phyloP scores from a whole-genome alignment of 2,113 vertebrate species.

The Sceloporus undulatus region DNA sequence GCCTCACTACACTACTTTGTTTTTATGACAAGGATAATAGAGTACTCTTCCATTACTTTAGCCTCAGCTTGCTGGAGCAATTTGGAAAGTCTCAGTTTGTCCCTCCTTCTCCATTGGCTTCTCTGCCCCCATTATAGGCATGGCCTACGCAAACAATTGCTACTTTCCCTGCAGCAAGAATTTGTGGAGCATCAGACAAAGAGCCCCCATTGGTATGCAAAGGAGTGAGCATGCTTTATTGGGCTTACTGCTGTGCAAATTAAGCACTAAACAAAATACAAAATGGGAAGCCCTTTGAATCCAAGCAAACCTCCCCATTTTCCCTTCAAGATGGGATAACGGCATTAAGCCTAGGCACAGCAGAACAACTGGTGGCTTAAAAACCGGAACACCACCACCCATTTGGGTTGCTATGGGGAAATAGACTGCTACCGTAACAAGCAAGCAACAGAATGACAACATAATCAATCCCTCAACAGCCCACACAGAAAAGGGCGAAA shows the following conservation, averaged over 20 bases:
- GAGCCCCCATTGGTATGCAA: not conserved
- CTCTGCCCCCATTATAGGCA: not conserved
- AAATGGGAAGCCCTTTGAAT: not conserved
- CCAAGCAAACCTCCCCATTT: not conserved
- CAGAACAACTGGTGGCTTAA: not conserved
- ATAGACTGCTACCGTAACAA: not conserved
- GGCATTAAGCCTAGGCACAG: not conserved
- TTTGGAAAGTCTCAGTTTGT: not conserved
- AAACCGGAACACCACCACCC: not conserved
- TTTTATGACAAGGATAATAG: not conserved
- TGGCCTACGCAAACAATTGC: not conserved
- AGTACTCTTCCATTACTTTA: not conserved
- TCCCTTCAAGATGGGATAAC: not conserved
- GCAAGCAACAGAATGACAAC: constrained; percentile 22
- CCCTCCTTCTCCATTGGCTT: not conserved
- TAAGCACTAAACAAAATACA: not conserved
- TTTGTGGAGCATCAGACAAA: constrained; percentile 3
- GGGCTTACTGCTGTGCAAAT: constrained; percentile 20
- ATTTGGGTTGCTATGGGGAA: constrained; percentile 5
- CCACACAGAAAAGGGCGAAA: constrained; percentile 26
- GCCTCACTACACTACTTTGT: not conserved
- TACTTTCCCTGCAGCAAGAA: not conserved
- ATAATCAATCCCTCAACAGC: constrained; percentile 16
- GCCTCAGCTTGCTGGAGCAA: not conserved
- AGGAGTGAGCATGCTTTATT: not conserved